A percentile compares a stretch with the other conserved stretches of the same genome.
These are phyloP conservation scores for Agrilus biguttatus DNA, from an alignment of 2,888 invertebrate genomes.

Conservation along the genomic window DNA sequence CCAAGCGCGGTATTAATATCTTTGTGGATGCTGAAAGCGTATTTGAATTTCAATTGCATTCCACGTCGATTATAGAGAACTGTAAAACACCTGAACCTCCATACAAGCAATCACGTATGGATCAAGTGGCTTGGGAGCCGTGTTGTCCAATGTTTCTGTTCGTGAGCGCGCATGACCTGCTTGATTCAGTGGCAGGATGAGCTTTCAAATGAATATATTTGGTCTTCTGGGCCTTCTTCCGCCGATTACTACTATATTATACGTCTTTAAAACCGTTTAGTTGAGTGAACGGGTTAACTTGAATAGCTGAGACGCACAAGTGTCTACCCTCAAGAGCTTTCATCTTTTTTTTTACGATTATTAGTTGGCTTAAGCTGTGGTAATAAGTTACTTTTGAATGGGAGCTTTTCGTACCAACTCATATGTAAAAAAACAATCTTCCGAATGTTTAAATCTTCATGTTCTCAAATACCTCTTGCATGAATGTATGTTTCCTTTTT, in stretches of 20 bases:
- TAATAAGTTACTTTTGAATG: no score
- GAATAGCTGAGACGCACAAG: slow-evolving; percentile 10
- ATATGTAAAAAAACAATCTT: no score
- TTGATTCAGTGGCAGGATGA: slow-evolving; percentile 24
- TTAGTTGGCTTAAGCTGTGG: no score
- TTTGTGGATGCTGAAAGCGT: no score
- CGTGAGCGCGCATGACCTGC: slow-evolving; percentile 23
- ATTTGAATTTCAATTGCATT: no score
- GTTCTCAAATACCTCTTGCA: no score
- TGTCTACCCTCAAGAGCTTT: slow-evolving; percentile 12
- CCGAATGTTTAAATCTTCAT: no score
- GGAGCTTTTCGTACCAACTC: no score
- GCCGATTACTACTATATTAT: slow-evolving; percentile 4
- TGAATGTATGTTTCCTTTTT: no score
- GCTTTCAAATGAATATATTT: slow-evolving; percentile 12
- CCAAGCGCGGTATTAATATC: no score
- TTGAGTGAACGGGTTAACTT: slow-evolving; percentile 12
- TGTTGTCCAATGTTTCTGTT: slow-evolving; percentile 15
- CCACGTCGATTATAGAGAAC: no score
- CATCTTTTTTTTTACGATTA: slow-evolving; percentile 1
- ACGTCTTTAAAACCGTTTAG: slow-evolving; percentile 9
- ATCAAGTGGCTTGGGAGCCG: slow-evolving; percentile 13
- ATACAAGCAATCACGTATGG: slow-evolving; percentile 21
- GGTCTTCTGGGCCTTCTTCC: slow-evolving; percentile 5
- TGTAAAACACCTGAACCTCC: slow-evolving; percentile 7